Evolutionary conservation across 2,113 vertebrate species (phyloP).

Genomic region (Mastomys natalensis): DNA sequence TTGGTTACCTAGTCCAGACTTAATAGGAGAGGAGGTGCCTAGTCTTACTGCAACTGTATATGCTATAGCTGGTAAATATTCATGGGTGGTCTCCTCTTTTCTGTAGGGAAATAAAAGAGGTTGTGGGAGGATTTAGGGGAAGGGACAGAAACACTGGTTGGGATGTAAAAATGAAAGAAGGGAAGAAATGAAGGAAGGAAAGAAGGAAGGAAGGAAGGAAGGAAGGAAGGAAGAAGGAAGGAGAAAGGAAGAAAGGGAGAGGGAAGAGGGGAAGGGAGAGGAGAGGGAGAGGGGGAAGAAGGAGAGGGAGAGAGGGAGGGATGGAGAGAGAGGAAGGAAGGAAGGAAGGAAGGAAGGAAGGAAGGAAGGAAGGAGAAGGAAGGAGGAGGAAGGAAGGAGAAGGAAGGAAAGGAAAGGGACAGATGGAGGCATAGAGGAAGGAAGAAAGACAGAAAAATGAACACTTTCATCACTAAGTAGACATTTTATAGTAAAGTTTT

Average conservation of each 20-base stretch:
- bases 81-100: background rate
- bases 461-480: background rate
- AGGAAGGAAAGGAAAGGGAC: too few species aligned
- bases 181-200: background rate
- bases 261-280: background rate
- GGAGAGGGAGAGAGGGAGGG: fast-evolving
- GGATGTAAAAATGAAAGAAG: background rate
- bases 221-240: background rate
- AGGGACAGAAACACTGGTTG: background rate
- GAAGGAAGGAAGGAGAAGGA: background rate
- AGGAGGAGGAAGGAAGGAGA: background rate
- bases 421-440: background rate
- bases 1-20: background rate
- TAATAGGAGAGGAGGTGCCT: background rate
- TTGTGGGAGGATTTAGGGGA: too few species aligned
- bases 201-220: background rate
- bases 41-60: background rate
- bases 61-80: background rate
- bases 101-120: background rate
- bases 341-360: background rate
- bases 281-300: background rate
- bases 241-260: background rate
- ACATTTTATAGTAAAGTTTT: background rate
- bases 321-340: background rate
- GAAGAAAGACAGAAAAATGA: background rate